These are phyloP conservation scores for Paramisgurnus dabryanus DNA, from an alignment of 2,113 vertebrate species.

Conservation along the genomic window DNA sequence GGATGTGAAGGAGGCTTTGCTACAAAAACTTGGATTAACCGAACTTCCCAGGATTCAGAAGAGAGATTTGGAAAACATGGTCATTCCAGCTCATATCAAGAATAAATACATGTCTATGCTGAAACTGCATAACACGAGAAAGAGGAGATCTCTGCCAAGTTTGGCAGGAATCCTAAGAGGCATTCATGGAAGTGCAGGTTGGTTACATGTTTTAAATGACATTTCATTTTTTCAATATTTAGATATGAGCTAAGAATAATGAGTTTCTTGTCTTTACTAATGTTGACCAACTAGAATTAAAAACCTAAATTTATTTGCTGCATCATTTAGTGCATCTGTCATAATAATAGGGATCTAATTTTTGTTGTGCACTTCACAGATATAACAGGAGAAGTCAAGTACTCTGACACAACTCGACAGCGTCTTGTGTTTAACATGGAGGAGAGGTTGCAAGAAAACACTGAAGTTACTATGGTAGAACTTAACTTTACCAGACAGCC, in stretches of 20 bases:
- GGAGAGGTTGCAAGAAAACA: conserved; percentile 75
- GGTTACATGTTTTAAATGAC: background rate
- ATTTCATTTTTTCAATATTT: background rate
- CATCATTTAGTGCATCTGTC: background rate
- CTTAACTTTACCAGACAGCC: conserved; percentile 80
- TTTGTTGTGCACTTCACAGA: conserved; percentile 58
- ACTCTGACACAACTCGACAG: conserved; percentile 65
- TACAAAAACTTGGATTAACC: conserved; percentile 72
- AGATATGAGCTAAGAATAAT: too few relatives aligned
- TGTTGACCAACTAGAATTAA: too few relatives aligned
- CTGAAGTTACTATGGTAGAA: conserved; percentile 81
- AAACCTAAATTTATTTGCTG: too few relatives aligned
- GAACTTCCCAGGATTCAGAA: conserved; percentile 71
- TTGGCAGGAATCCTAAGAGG: conserved; percentile 76
- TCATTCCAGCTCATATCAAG: conserved; percentile 73
- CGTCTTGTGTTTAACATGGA: conserved; percentile 80
- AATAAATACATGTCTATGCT: conserved; percentile 79
- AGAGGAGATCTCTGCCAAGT: conserved; percentile 75
- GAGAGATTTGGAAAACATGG: conserved; percentile 69
- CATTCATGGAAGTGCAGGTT: conserved; percentile 75
- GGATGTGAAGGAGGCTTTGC: conserved; percentile 68
- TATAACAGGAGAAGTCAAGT: conserved; percentile 68
- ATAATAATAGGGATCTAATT: background rate
- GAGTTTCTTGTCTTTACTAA: too few relatives aligned
- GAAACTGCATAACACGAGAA: conserved; percentile 70